Evolutionary conservation across 2,113 vertebrate species (phyloP).

Genomic region (Grammomys dolichurus): DNA sequence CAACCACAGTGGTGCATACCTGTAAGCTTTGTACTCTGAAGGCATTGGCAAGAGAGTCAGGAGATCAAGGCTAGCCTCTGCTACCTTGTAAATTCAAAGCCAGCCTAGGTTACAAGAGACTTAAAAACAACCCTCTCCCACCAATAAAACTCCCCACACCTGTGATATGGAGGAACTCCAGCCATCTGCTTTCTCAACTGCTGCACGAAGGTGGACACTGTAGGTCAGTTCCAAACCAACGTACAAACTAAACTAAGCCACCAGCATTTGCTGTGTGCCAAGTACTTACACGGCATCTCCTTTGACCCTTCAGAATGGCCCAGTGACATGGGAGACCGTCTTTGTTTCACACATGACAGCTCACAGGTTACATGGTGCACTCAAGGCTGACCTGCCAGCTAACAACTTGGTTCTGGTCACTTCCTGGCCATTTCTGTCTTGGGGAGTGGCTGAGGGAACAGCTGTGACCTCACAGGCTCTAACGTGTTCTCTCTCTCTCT

Average conservation of each 20-base stretch:
- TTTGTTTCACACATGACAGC: background rate
- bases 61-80: background rate
- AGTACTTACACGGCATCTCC: background rate
- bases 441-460: background rate
- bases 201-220: background rate
- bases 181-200: background rate
- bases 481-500: conserved; percentile 42
- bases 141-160: background rate
- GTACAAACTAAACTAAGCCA: background rate
- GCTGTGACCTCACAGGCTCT: background rate
- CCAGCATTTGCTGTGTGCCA: background rate
- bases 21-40: background rate
- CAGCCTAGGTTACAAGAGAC: background rate
- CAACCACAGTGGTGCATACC: no score
- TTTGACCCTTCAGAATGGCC: background rate
- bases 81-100: background rate
- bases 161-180: background rate
- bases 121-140: no score
- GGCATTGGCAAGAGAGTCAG: background rate
- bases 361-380: background rate
- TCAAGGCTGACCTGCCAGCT: background rate
- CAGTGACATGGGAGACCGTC: background rate
- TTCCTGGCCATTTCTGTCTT: background rate
- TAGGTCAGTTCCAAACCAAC: background rate
- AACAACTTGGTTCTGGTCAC: background rate